Percentiles rank a stretch among this genome's conserved stretches.
Conservation (phyloP, 2,888 invertebrate species). For the Noctua comes region DNA sequence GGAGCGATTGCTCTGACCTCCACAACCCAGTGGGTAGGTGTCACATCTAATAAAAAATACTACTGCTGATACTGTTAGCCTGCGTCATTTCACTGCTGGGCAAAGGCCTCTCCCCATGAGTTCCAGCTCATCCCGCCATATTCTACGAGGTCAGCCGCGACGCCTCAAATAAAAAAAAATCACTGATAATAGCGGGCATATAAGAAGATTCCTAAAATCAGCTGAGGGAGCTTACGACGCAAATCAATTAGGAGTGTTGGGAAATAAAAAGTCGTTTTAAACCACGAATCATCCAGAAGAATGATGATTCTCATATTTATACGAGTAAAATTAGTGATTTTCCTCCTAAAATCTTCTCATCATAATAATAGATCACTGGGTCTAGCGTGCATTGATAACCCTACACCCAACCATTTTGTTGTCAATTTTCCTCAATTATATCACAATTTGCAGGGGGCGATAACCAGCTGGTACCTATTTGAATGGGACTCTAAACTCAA, state of each 20-base stretch:
- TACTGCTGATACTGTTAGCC: too few relatives aligned
- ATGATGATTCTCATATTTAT: neutral
- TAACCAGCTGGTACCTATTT: slow-evolving; percentile 32
- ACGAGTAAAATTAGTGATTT: slow-evolving; percentile 7
- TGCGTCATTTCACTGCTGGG: too few relatives aligned
- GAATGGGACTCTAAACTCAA: slow-evolving; percentile 1
- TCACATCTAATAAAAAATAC: neutral
- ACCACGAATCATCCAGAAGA: neutral
- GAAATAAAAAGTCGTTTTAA: too few relatives aligned
- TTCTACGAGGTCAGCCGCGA: too few relatives aligned
- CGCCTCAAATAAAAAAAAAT: neutral
- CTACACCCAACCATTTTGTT: slow-evolving; percentile 23
- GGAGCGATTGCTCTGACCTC: neutral
- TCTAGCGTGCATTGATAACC: slow-evolving; percentile 52
- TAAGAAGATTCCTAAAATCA: neutral
- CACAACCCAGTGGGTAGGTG: neutral
- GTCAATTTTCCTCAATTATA: slow-evolving; percentile 57
- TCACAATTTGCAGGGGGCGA: slow-evolving; percentile 32
- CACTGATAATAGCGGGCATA: neutral
- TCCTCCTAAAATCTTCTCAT: slow-evolving; percentile 28
- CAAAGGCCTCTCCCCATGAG: too few relatives aligned
- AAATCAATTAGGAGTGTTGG: neutral
- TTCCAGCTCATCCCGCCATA: too few relatives aligned
- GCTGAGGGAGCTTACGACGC: neutral
- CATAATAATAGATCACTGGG: slow-evolving; percentile 32